These are phyloP conservation scores for Thomomys bottae DNA, from an alignment of 2,113 vertebrate genomes.

Conservation along the genomic window DNA sequence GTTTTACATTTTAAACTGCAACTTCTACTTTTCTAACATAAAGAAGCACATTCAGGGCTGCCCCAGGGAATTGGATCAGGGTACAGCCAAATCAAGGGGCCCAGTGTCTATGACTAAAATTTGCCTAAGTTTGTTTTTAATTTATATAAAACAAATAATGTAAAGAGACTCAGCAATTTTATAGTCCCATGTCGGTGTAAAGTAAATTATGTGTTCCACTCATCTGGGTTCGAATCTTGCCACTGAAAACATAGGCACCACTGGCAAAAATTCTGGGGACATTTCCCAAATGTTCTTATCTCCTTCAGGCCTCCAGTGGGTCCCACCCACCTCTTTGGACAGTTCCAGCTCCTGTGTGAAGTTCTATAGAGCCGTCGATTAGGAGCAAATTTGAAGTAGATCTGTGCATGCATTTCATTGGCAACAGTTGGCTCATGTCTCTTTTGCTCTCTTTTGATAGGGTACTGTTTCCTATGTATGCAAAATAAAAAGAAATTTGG, in stretches of 20 bases:
- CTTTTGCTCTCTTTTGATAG: slow-evolving; percentile 58
- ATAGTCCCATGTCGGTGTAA: not conserved
- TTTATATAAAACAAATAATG: too few relatives aligned
- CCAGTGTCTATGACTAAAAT: not conserved
- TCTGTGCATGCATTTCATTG: slow-evolving; percentile 27
- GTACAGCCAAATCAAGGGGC: not conserved
- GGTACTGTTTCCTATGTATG: slow-evolving; percentile 64
- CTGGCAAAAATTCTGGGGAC: slow-evolving; percentile 46
- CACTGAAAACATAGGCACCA: not conserved
- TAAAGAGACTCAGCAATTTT: slow-evolving; percentile 65
- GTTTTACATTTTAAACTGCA: not conserved
- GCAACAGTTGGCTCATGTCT: not conserved
- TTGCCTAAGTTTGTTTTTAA: not conserved
- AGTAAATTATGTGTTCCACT: slow-evolving; percentile 35
- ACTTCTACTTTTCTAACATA: not conserved
- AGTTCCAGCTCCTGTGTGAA: not conserved
- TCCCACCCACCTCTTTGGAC: not conserved
- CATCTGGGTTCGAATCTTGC: slow-evolving; percentile 25
- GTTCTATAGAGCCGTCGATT: not conserved
- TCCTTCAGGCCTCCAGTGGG: slow-evolving; percentile 12
- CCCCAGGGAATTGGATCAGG: too few relatives aligned
- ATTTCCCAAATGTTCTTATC: not conserved
- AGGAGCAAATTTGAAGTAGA: not conserved
- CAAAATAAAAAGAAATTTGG: slow-evolving; percentile 60
- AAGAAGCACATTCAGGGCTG: slow-evolving; percentile 33